phyloP scores from a whole-genome alignment of 2,888 invertebrate genomes.

The Automeris io region DNA sequence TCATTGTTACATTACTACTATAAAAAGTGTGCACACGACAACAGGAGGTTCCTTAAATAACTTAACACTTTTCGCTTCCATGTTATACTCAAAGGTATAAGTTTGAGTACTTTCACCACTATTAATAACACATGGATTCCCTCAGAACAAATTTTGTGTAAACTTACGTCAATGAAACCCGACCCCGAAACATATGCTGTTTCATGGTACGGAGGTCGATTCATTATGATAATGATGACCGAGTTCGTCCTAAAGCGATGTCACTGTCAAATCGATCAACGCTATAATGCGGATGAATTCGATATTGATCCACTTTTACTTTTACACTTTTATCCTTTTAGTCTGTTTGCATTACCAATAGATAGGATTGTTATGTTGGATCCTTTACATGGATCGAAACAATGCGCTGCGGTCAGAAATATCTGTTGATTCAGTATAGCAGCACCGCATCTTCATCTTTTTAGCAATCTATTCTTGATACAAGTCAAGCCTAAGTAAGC shows the following conservation, averaged over 20 bases:
- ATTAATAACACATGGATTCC: neutral
- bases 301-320: neutral
- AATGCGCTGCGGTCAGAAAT: conserved; percentile 35
- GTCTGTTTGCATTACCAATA: conserved; percentile 13
- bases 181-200: conserved; percentile 22
- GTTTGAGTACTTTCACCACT: too few relatives aligned
- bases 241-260: conserved; percentile 21
- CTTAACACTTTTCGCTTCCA: too few relatives aligned
- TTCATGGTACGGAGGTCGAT: conserved; percentile 8
- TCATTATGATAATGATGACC: conserved; percentile 12
- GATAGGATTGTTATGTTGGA: neutral
- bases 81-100: too few relatives aligned
- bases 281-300: neutral
- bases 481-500: conserved; percentile 19
- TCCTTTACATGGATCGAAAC: conserved; percentile 11
- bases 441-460: conserved; percentile 25
- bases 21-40: too few relatives aligned
- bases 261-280: conserved; percentile 14
- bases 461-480: neutral
- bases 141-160: neutral
- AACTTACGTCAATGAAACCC: conserved; percentile 26
- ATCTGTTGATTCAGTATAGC: conserved; percentile 32
- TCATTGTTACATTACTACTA: too few relatives aligned
- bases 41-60: too few relatives aligned
- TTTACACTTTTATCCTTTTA: conserved; percentile 6